Evolutionary conservation across 2,797 vertebrate genomes (phyloP).

Genomic region (Triplophysa yarkandensis): DNA sequence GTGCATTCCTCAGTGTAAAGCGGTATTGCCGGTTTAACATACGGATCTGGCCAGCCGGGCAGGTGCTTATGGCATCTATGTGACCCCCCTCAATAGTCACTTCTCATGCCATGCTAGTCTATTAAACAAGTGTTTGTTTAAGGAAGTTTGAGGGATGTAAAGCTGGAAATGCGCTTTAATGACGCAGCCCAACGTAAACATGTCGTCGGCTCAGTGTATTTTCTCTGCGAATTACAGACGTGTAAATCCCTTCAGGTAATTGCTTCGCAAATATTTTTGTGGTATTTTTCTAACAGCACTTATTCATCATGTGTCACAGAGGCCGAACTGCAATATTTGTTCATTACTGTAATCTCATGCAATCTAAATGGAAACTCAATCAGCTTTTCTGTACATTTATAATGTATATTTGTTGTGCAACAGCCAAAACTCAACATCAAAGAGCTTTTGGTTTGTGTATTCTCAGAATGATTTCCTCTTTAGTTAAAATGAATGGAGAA

Average conservation of each 20-base stretch:
- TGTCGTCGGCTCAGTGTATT: slow-evolving; percentile 59
- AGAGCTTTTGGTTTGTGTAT: too few relatives aligned
- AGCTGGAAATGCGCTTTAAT: slow-evolving; percentile 52
- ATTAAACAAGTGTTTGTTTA: slow-evolving; percentile 55
- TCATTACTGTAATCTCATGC: slow-evolving; percentile 32
- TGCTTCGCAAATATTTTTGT: slow-evolving; percentile 67
- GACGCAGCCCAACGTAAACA: slow-evolving; percentile 62
- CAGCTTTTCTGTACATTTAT: slow-evolving; percentile 19
- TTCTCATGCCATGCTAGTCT: slow-evolving; percentile 39
- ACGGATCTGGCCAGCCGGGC: slow-evolving; percentile 42
- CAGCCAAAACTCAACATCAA: too few relatives aligned
- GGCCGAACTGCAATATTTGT: slow-evolving; percentile 55
- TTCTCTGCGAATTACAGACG: slow-evolving; percentile 66
- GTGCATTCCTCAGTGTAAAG: background rate
- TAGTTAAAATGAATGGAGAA: too few relatives aligned
- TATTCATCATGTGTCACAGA: slow-evolving; percentile 68
- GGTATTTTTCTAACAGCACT: slow-evolving; percentile 66
- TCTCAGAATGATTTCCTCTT: too few relatives aligned
- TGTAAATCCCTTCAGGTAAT: slow-evolving; percentile 66
- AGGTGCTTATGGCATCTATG: slow-evolving; percentile 46
- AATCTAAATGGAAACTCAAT: slow-evolving; percentile 31
- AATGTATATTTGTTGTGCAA: too few relatives aligned
- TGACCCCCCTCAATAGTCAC: background rate
- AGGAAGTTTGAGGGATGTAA: slow-evolving; percentile 58
- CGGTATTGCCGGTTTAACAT: slow-evolving; percentile 20